Evolutionary conservation across 2,797 vertebrate species (phyloP), one percentile per base, ranked within the genome.

Genomic region (Ambastaia sidthimunki): DNA sequence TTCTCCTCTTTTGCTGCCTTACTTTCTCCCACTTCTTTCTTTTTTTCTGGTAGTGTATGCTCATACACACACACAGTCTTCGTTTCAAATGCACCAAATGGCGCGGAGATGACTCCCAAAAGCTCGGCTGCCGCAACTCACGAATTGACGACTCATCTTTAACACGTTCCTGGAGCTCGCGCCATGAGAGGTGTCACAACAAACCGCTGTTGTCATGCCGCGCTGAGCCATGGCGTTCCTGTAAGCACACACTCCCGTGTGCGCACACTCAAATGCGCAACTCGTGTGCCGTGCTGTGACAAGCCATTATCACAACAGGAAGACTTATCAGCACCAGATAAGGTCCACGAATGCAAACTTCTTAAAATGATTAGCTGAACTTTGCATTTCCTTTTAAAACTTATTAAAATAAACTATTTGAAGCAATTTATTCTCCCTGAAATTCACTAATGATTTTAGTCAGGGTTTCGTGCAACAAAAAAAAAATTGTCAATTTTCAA

Each of bases 181-280:
- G 81, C 89, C 87, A 86, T 84, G 78, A 90, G 92, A 91, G 89
- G 90, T 91, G 90, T 89, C 90, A 90, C 87, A 89, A 90, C 90
- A 91, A 92, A 90, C 91, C 89, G 91, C 86, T 88, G 87, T 89
- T 89, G 87, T 88, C 89, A 92, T 89, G 90, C 86, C 86, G 90
- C 89, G 89, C 86, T 85, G 88, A 83, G 72, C 81, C 83, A 86
- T 31, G 55, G 74, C 62, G 71, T 78, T 80, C 71, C 77, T 80
- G 66, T 73, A 82, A 82, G 70, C 84, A 68, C 74, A 73, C 73
- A 55, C 63, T 76, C 48, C 86, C 86, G 89, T 84, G 85, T 78
- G 81, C 87, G 78, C 82, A 80, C 80, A 80, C 77, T 85, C 80
- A 78, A 80, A 86, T 15, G 21, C 34, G 66, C 28, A 62, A 80